Evolutionary conservation across 2,888 invertebrate genomes (phyloP), one percentile per base, ranked within the genome.

Genomic region (Andrena trimmerana): DNA sequence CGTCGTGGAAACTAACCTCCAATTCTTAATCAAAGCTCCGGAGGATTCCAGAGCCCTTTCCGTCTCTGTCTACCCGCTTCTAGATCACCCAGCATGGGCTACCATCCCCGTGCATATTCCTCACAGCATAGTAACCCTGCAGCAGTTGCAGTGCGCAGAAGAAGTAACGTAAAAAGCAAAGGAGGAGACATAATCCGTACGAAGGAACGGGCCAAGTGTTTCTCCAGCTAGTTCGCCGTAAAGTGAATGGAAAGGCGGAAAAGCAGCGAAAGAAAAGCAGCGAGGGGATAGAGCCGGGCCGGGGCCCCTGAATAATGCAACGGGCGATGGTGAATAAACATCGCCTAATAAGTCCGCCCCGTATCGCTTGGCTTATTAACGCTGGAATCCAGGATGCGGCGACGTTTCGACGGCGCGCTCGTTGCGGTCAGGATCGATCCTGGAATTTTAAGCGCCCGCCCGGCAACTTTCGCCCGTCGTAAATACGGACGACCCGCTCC

Each of bases 221-320:
- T 67, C n/a, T 70, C 71, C 42, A 42, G n/a, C 33, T 67, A 36
- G 78, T 62, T 78, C 52, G 5, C 13, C 71, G 60, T 31, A 72
- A 71, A 78, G 71, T 80, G 67, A 72, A 78, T 80, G 80, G 36
- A 78, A 80, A 54, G 33, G 33, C 31, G 29, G 67, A 29, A 68
- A 69, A 74, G 57, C 63, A 67, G 52, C 33, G 48, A 68, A 66
- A 67, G 50, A 31, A 59, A 52, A 10, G 4, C 42, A 7, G 2
- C 24, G n/a, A 27, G 16, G 24, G 29, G 2, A 16, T 0, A 5
- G 50, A 27, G 4, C 10, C 2, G 24, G 33, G 65, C 48, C n/a
- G n/a, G 2, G 24, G 16, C 27, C 60, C 33, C 50, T 83, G 83
- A 82, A 83, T 84, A 84, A 84, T 84, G 72, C 76, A 84, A 79